These are phyloP conservation scores for Timema cristinae DNA, from an alignment of 2,888 invertebrate genomes.

Conservation along the genomic window DNA sequence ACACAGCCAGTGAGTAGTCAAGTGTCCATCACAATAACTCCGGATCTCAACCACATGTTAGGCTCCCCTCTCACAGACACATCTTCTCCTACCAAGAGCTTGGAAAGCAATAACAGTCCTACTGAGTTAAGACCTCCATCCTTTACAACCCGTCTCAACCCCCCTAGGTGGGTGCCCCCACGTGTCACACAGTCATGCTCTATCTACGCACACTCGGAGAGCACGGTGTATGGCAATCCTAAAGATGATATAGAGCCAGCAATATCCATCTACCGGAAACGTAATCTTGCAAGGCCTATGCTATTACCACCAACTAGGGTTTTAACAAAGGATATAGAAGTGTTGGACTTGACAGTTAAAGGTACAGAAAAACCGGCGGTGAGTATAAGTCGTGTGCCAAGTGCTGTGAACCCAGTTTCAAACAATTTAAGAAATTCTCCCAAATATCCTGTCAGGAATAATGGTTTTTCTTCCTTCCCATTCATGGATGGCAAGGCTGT, in stretches of 20 bases:
- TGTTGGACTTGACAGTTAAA: conserved; percentile 62
- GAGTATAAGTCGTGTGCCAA: conserved; percentile 49
- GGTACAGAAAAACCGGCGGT: conserved; percentile 45
- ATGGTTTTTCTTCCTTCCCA: conserved; percentile 35
- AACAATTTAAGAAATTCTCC: neutral
- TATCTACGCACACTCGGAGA: conserved; percentile 47
- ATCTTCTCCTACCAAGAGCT: conserved; percentile 17
- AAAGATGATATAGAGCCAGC: conserved; percentile 59
- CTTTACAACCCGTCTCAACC: conserved; percentile 1
- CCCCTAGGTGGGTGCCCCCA: conserved; percentile 32
- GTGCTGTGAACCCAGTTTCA: conserved; percentile 36
- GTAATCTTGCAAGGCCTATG: too few relatives aligned
- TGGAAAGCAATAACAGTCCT: conserved; percentile 21
- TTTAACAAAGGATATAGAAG: conserved; percentile 45
- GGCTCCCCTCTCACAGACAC: conserved; percentile 36
- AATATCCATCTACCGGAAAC: neutral
- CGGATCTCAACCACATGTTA: conserved; percentile 47
- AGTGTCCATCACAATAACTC: conserved; percentile 49
- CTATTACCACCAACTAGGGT: conserved; percentile 36
- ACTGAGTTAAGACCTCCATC: neutral
- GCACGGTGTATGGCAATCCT: conserved; percentile 67
- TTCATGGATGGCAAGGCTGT: conserved; percentile 47
- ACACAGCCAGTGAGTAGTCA: conserved; percentile 19
- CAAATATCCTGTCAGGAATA: conserved; percentile 32
- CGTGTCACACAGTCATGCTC: conserved; percentile 56